These are phyloP conservation scores for Chamaetylas fuelleborni DNA, from an alignment of 2,113 vertebrate species.

Conservation along the genomic window DNA sequence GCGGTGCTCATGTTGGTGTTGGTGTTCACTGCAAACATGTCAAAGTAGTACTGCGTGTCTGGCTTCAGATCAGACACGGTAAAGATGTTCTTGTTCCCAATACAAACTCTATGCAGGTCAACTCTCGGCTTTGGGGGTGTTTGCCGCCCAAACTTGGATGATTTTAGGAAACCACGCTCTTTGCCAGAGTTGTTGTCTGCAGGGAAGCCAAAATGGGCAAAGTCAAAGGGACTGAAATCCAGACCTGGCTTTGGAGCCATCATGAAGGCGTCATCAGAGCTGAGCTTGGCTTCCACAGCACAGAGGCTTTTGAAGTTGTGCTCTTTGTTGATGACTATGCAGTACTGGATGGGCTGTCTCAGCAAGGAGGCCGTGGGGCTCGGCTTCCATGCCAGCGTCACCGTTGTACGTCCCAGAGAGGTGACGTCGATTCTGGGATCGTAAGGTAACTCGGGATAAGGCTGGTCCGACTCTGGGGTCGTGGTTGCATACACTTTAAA, in stretches of 20 bases:
- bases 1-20: conserved; percentile 92
- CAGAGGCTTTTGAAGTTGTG: conserved; percentile 99
- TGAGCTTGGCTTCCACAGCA: conserved; percentile 89
- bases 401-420: conserved; percentile 87
- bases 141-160: conserved; percentile 76
- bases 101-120: conserved; percentile 90
- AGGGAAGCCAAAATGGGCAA: conserved; percentile 92
- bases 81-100: conserved; percentile 95
- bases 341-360: conserved; percentile 91
- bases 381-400: conserved; percentile 94
- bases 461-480: conserved; percentile 93
- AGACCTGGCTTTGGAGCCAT: conserved; percentile 88
- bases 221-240: conserved; percentile 97
- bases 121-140: conserved; percentile 72
- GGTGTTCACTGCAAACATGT: conserved; percentile 90
- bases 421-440: conserved; percentile 95
- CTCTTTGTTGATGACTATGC: conserved; percentile 93
- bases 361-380: conserved; percentile 88
- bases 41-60: conserved; percentile 95
- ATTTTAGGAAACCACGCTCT: conserved; percentile 76
- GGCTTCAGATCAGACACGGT: conserved; percentile 93
- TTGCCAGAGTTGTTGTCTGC: conserved; percentile 79
- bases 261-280: conserved; percentile 88
- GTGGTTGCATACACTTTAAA: conserved; percentile 95
- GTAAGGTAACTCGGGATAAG: conserved; percentile 92